Percentiles rank a stretch among this genome's conserved stretches.
Conservation (phyloP, 1,140 invertebrate species). For the Ceratosolen fusciceps region DNA sequence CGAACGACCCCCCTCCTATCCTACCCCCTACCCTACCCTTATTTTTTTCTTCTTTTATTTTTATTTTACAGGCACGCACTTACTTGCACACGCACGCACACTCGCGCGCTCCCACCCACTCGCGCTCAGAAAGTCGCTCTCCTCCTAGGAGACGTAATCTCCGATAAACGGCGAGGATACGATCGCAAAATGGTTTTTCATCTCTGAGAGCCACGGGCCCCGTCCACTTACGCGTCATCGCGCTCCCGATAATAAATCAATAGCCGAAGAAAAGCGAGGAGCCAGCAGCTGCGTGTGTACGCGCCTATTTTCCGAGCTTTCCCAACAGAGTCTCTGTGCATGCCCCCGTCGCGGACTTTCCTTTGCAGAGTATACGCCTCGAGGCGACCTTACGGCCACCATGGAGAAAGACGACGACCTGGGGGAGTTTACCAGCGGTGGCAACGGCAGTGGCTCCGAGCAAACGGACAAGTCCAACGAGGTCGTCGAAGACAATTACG, state of each 20-base stretch:
- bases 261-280: background rate
- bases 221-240: background rate
- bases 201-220: background rate
- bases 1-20: too few species aligned
- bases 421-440: slow-evolving; percentile 2
- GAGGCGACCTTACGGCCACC: too few species aligned
- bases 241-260: slow-evolving; percentile 5
- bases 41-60: too few species aligned
- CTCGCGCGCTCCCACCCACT: too few species aligned
- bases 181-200: background rate
- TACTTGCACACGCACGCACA: too few species aligned
- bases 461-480: slow-evolving; percentile 42
- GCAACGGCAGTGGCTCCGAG: slow-evolving; percentile 24
- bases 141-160: background rate
- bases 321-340: background rate
- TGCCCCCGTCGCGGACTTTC: background rate
- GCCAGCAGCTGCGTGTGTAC: background rate
- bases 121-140: too few species aligned
- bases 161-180: too few species aligned
- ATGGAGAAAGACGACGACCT: slow-evolving; percentile 43
- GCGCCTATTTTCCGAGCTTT: background rate
- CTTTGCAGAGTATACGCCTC: background rate
- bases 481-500: slow-evolving; percentile 63
- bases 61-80: too few species aligned
- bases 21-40: too few species aligned